phyloP scores from a whole-genome alignment of 1,140 invertebrate genomes.

The Drosophila navojoa region DNA sequence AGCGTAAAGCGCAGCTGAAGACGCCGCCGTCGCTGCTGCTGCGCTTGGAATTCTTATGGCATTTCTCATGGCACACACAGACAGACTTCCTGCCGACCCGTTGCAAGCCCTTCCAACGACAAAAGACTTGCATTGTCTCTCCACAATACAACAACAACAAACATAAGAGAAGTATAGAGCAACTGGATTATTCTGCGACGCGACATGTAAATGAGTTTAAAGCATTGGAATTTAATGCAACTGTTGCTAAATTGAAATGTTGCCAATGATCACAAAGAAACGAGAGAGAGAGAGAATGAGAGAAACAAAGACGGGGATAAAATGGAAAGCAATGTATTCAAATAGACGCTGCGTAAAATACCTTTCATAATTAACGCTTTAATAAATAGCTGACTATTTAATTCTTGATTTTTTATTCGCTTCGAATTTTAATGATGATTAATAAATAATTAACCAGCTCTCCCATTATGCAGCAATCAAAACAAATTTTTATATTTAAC shows the following conservation, averaged over 20 bases:
- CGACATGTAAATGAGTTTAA: constrained; percentile 77
- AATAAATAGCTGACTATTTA: constrained; percentile 17
- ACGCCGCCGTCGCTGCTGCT: constrained; percentile 1
- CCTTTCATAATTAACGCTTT: constrained; percentile 30
- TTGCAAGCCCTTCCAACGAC: constrained; percentile 24
- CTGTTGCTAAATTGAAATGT: constrained; percentile 5
- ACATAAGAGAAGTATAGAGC: constrained; percentile 4
- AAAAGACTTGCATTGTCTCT: constrained; percentile 49
- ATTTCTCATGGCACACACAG: constrained; percentile 68
- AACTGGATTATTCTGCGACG: constrained; percentile 38
- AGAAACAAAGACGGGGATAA: background rate
- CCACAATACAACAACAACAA: constrained; percentile 15
- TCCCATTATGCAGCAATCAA: background rate
- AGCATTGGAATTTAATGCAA: constrained; percentile 73
- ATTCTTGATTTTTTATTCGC: constrained; percentile 2
- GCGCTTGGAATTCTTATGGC: constrained; percentile 71
- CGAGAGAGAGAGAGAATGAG: background rate
- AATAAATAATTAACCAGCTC: constrained; percentile 19
- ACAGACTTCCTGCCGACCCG: constrained; percentile 36
- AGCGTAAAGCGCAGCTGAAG: constrained; percentile 50
- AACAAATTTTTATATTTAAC: background rate
- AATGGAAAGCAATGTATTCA: background rate
- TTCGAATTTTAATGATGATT: constrained; percentile 7
- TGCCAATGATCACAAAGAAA: constrained; percentile 9
- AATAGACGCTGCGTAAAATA: constrained; percentile 22